Base-by-base conservation (phyloP, 1,140 invertebrate genomes). In the Telenomus remus region DNA sequence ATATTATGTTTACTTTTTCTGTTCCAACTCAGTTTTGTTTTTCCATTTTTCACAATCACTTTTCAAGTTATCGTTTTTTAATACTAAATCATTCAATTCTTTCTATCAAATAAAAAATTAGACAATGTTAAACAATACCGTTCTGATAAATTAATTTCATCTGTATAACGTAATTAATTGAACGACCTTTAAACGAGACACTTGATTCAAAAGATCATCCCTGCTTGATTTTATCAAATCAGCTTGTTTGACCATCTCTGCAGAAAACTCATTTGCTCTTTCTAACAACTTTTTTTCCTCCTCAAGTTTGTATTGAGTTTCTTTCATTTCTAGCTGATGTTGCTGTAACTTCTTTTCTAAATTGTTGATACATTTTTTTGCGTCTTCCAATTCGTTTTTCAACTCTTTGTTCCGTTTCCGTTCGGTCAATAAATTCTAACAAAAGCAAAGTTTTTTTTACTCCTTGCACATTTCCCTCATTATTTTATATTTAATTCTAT, bases 1-100 rank as follows among this genome's bases (percentile, higher is more conserved):
- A n/a, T n/a, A n/a, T n/a, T n/a, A n/a, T n/a, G n/a, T n/a, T n/a
- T 56, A 82, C 81, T 66, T 81, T 60, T 71, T 75, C 50, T 59
- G 44, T 50, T 78, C 76, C 16, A 48, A 65, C n/a, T 79, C 69
- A 4, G 71, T 56, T 64, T 76, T 78, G 9, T 35, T 69, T 48
- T 59, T 74, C 37, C 80, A 64, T 9, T 78, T 54, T 7, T 82
- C 60, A 10, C 66, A 74, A 39, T 82, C 78, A 11, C 54, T 60
- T 37, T 47, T 43, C 12, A 82, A 57, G 49, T 59, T 55, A n/a
- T 51, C 60, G 47, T 76, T 81, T 14, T 68, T 50, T 4, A 39
- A 42, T 16, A 61, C 13, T 8, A 77, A 35, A 12, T 63, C 54
- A 19, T 64, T 66, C 9, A 81, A 48, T 43, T 80, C 65, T 57